These are phyloP conservation scores for Lytechinus pictus DNA, from an alignment of 35 echinoderm and acorn worm genomes.

Conservation along the genomic window DNA sequence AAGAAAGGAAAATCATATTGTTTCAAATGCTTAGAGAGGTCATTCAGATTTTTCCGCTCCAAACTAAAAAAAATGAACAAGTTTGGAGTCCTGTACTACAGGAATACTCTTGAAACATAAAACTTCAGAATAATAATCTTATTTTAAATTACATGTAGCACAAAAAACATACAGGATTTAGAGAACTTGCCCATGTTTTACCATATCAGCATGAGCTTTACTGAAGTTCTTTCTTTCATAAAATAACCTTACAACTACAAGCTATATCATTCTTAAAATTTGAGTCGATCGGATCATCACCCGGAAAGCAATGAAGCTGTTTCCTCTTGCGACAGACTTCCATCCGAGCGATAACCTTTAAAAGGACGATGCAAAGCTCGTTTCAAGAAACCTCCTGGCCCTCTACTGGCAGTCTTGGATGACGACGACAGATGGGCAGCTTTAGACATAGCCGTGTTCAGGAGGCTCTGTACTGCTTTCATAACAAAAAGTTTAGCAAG, in stretches of 20 bases:
- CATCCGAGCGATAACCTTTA: neutral
- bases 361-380: neutral
- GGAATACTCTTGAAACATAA: neutral
- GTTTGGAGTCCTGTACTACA: no score
- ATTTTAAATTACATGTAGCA: neutral
- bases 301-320: neutral
- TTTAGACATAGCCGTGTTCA: neutral
- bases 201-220: no score
- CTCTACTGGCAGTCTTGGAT: neutral
- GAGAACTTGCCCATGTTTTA: no score
- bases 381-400: neutral
- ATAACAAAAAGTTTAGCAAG: neutral
- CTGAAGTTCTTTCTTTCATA: no score
- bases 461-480: neutral
- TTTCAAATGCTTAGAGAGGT: no score
- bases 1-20: no score
- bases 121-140: neutral
- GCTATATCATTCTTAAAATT: no score
- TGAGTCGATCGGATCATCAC: neutral
- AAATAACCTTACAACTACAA: no score
- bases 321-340: neutral
- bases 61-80: no score
- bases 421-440: neutral
- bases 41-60: no score
- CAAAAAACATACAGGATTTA: no score